Conservation (phyloP, 2,888 invertebrate species). For the Chloromyia formosa region DNA sequence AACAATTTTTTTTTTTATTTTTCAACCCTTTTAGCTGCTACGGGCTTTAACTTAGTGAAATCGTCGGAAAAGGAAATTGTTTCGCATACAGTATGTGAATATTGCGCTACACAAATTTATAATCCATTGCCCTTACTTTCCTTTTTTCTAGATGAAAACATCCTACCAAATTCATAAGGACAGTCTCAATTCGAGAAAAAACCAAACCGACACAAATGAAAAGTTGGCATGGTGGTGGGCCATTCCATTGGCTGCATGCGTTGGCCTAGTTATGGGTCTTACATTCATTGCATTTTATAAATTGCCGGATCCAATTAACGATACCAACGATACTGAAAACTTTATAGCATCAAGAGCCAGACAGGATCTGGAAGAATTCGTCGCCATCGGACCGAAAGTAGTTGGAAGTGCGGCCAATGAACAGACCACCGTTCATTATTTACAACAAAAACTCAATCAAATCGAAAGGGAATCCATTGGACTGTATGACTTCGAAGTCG, state of each 20-base stretch:
- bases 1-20: no score
- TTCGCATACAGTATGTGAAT: no score
- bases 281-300: slow-evolving; percentile 32
- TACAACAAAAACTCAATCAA: slow-evolving; percentile 54
- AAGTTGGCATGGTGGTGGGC: slow-evolving; percentile 37
- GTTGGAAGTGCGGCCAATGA: slow-evolving; percentile 80
- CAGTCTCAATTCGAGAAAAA: no score
- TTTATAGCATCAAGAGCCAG: slow-evolving; percentile 73
- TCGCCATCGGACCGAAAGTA: slow-evolving; percentile 74
- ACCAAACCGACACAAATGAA: background rate
- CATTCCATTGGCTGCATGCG: background rate
- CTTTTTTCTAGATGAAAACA: slow-evolving; percentile 3
- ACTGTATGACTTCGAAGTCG: slow-evolving; percentile 57
- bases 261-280: slow-evolving; percentile 11
- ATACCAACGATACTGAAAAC: background rate
- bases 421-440: slow-evolving; percentile 68
- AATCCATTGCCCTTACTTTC: no score
- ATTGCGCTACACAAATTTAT: no score
- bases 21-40: no score
- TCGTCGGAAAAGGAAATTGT: no score
- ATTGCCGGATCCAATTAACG: slow-evolving; percentile 26
- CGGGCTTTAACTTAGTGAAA: no score
- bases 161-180: background rate
- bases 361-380: slow-evolving; percentile 69
- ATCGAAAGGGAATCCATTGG: slow-evolving; percentile 54